Conservation (phyloP, 2,888 invertebrate species). For the Ichneumoninae sp. region DNA sequence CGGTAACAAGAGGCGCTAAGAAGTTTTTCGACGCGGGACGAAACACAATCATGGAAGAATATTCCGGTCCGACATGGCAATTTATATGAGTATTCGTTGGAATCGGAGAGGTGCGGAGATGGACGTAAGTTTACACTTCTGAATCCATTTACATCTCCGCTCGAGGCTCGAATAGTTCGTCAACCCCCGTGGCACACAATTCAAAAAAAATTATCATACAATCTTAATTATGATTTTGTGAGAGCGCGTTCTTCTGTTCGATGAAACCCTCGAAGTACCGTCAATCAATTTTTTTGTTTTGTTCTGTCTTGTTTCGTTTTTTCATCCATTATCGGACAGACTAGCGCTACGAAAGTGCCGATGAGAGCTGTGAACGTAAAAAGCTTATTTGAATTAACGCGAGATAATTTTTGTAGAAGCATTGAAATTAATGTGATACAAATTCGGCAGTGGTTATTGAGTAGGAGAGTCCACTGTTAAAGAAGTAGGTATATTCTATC, state of each 20-base stretch:
- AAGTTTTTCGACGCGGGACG: slow-evolving; percentile 37
- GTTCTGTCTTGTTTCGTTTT: background rate
- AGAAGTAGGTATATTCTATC: slow-evolving; percentile 68
- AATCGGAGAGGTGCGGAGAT: slow-evolving; percentile 37
- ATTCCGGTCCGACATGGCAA: slow-evolving; percentile 49
- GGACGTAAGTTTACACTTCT: slow-evolving; percentile 62
- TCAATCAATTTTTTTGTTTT: slow-evolving; percentile 1
- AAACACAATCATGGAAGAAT: slow-evolving; percentile 33
- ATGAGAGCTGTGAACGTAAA: slow-evolving; percentile 63
- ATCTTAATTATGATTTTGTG: background rate
- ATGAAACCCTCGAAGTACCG: slow-evolving; percentile 26
- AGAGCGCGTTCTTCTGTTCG: slow-evolving; percentile 11
- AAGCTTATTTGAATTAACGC: slow-evolving; percentile 44
- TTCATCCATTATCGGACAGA: slow-evolving; percentile 27
- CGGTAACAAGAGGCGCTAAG: slow-evolving; percentile 81
- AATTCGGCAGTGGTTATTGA: slow-evolving; percentile 74
- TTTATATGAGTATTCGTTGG: slow-evolving; percentile 32
- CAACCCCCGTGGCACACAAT: slow-evolving; percentile 29
- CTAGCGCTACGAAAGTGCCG: slow-evolving; percentile 58
- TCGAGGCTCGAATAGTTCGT: slow-evolving; percentile 48
- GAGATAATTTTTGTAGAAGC: slow-evolving; percentile 72
- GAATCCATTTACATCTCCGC: slow-evolving; percentile 48
- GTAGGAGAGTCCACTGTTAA: slow-evolving; percentile 64
- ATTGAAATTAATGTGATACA: slow-evolving; percentile 80
- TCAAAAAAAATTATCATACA: slow-evolving; percentile 28